These are phyloP conservation scores for Campopleginae sp. DNA, from an alignment of 2,888 invertebrate species.

Conservation along the genomic window DNA sequence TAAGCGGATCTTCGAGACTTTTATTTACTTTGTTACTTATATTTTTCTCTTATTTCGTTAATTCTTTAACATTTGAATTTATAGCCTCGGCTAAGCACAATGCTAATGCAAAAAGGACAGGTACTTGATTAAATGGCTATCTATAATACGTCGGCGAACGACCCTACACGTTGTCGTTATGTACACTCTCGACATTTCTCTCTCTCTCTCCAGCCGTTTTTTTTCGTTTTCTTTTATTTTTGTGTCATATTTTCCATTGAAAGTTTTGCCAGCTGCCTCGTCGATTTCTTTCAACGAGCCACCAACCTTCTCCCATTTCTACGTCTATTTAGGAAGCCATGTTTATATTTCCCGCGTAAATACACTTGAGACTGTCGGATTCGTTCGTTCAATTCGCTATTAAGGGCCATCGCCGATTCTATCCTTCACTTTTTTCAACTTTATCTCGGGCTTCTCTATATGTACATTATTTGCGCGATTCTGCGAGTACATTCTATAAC, in stretches of 20 bases:
- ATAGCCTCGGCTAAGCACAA: constrained; percentile 32
- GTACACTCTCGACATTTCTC: constrained; percentile 54
- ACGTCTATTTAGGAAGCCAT: constrained; percentile 65
- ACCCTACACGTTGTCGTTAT: constrained; percentile 59
- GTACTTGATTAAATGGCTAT: constrained; percentile 66
- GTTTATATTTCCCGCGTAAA: constrained; percentile 49
- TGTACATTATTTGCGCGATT: constrained; percentile 64
- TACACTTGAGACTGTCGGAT: constrained; percentile 5
- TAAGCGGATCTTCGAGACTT: constrained; percentile 42
- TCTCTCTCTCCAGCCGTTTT: too few species aligned
- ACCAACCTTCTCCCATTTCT: constrained; percentile 2
- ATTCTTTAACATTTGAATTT: constrained; percentile 5
- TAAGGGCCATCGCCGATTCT: constrained; percentile 15
- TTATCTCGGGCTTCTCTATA: constrained; percentile 20
- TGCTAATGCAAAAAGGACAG: constrained; percentile 63
- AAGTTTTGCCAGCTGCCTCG: too few species aligned
- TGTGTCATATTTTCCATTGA: neutral
- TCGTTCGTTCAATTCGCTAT: constrained; percentile 7
- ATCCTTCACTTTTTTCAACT: constrained; percentile 15
- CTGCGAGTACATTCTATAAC: constrained; percentile 53
- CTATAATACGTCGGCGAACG: constrained; percentile 56
- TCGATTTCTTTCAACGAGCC: neutral
- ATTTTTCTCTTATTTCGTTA: neutral
- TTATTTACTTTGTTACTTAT: constrained; percentile 22
- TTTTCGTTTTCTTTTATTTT: constrained; percentile 4